Percentiles rank a stretch among this genome's conserved stretches.
Conservation (phyloP, 2,113 vertebrate genomes). For the Phalacrocorax brasilianus region DNA sequence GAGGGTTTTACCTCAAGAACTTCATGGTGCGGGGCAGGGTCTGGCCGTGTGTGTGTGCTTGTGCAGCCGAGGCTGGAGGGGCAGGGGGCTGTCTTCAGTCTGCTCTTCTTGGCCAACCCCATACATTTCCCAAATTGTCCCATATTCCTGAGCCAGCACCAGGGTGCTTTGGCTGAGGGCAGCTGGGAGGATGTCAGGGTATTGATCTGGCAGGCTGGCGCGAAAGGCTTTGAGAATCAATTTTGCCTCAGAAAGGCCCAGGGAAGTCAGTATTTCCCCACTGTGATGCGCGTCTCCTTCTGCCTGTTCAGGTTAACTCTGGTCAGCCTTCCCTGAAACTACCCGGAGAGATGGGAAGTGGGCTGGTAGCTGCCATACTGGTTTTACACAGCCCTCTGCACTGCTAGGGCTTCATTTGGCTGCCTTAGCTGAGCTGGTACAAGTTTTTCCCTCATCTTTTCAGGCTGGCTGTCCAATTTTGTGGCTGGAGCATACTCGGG, state of each 20-base stretch:
- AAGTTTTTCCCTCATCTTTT: not conserved
- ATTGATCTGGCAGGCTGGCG: not conserved
- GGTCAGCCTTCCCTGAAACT: not conserved
- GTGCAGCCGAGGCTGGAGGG: not conserved
- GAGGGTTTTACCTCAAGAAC: not conserved
- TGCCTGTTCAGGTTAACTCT: fast-evolving
- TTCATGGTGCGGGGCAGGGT: no score
- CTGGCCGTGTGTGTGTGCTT: not conserved
- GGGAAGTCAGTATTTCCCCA: not conserved
- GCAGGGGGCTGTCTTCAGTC: not conserved
- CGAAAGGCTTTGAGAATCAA: not conserved
- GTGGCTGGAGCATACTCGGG: not conserved
- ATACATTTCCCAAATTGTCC: not conserved
- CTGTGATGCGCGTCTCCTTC: not conserved
- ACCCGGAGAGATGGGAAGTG: not conserved
- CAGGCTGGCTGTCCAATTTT: not conserved
- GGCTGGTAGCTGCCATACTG: not conserved
- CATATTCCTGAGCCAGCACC: not conserved
- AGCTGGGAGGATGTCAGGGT: not conserved
- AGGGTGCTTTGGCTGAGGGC: not conserved
- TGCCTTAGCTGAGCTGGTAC: not conserved
- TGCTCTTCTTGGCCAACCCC: not conserved
- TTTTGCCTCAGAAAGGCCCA: not conserved
- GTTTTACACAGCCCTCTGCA: no score
- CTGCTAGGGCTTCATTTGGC: not conserved